phyloP scores from a whole-genome alignment of 1,140 invertebrate genomes.

The Macrotrachela quadricornifera region DNA sequence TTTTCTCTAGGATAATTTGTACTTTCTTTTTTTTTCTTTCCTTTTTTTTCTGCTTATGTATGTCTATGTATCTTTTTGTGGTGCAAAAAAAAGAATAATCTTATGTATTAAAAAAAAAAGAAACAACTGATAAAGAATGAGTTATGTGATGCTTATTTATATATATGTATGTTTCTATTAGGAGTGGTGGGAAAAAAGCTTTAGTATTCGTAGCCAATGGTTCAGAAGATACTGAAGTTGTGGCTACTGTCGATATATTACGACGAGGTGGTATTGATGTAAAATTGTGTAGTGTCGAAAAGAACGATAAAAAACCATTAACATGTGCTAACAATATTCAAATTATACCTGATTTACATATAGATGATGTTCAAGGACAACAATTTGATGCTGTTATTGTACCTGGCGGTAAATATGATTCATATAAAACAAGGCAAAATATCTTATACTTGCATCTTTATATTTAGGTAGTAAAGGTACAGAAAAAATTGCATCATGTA shows the following conservation, averaged over 20 bases:
- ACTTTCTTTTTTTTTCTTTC: no score
- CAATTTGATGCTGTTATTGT: slow-evolving; percentile 5
- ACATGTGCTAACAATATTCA: background rate
- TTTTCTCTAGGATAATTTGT: no score
- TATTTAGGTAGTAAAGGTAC: background rate
- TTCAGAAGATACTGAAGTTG: slow-evolving; percentile 81
- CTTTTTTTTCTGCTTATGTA: no score
- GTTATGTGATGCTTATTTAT: no score
- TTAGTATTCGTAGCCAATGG: slow-evolving; percentile 59
- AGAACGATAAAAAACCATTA: slow-evolving; percentile 10
- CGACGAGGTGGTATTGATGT: slow-evolving; percentile 45
- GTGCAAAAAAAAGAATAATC: no score
- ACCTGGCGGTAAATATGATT: background rate
- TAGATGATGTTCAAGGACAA: background rate
- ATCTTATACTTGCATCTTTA: background rate
- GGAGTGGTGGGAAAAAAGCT: slow-evolving; percentile 32
- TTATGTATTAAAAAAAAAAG: no score
- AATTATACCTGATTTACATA: slow-evolving; percentile 4
- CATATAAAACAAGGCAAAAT: background rate
- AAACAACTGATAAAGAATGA: no score
- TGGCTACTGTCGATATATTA: slow-evolving; percentile 60
- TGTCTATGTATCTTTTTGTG: no score
- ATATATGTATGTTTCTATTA: no score
- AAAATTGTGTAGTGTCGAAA: slow-evolving; percentile 51
- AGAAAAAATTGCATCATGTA: slow-evolving; percentile 34